These are phyloP conservation scores for Syrrhaptes paradoxus DNA, from an alignment of 2,113 vertebrate species.

Conservation along the genomic window DNA sequence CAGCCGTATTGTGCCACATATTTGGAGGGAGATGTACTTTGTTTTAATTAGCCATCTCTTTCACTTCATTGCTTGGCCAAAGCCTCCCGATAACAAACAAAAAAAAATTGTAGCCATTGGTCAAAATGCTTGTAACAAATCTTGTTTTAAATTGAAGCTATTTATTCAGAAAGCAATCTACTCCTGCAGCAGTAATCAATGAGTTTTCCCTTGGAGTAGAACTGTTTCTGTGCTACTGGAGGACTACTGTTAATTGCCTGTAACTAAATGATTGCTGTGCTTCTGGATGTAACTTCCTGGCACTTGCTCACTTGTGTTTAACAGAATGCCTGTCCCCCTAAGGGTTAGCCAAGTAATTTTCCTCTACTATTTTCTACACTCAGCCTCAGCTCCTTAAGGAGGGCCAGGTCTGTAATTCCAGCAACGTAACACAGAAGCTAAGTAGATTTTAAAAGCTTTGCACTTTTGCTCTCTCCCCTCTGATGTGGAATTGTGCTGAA, in stretches of 20 bases:
- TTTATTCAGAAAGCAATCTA: slow-evolving; percentile 78
- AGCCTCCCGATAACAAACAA: slow-evolving; percentile 66
- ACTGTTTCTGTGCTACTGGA: slow-evolving; percentile 60
- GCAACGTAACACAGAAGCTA: slow-evolving; percentile 39
- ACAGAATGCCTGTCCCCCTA: slow-evolving; percentile 64
- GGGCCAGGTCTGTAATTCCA: slow-evolving; percentile 53
- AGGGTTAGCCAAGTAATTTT: slow-evolving; percentile 59
- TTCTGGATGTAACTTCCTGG: slow-evolving; percentile 71
- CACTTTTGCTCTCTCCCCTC: slow-evolving; percentile 45
- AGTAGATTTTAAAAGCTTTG: slow-evolving; percentile 64
- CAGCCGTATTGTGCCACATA: slow-evolving; percentile 33
- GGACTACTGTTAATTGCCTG: slow-evolving; percentile 77
- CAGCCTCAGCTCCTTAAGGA: slow-evolving; percentile 51
- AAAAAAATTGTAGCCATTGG: slow-evolving; percentile 71
- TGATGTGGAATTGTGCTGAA: slow-evolving; percentile 67
- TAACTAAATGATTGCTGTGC: slow-evolving; percentile 78
- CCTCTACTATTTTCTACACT: slow-evolving; percentile 59
- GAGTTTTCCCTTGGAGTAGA: slow-evolving; percentile 71
- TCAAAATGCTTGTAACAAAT: slow-evolving; percentile 78
- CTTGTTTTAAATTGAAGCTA: slow-evolving; percentile 79
- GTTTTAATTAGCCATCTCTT: slow-evolving; percentile 77
- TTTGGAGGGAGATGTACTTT: slow-evolving; percentile 39
- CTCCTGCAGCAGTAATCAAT: slow-evolving; percentile 75
- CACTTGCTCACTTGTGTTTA: slow-evolving; percentile 72
- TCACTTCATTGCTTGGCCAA: slow-evolving; percentile 50